Evolutionary conservation across 2,888 invertebrate genomes (phyloP), one percentile per base, ranked within the genome.

Genomic region (Rambutsinella grinnellia): DNA sequence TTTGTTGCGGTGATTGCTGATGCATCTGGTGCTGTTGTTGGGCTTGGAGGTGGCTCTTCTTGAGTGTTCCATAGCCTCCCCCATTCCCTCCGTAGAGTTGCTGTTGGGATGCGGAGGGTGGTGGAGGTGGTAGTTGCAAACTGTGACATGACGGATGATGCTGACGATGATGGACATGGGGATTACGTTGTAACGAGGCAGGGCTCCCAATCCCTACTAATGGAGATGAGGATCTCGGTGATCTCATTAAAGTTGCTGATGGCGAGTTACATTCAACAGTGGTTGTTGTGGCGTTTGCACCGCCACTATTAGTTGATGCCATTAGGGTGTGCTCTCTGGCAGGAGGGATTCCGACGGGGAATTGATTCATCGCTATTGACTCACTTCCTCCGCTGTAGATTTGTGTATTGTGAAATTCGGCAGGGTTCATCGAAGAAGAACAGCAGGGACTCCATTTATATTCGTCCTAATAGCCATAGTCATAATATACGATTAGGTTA

Each of bases 371-470:
- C 54, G 79, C 77, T 53, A 81, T 80, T 56, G 76, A 70, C 75
- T 82, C 82, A n/a, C 71, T 75, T 26, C 79, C 71, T 47, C 77
- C 62, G 57, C 76, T 53, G 68, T 68, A 51, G 58, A 63, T 67
- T 63, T 71, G 54, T 56, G 70, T 63, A 70, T 76, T 68, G 51
- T 80, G 82, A 70, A 81, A 81, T 69, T 82, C 81, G 44, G 66
- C 71, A 23, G 79, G 72, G 60, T 76, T 79, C 68, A 76, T 76
- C 36, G 70, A 72, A 1, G 76, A 74, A 13, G 78, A 80, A 56
- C 80, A 80, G 57, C 79, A 80, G 13, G 82, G 72, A 57, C 79
- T 76, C 82, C 82, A 82, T 72, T 82, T 81, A 68, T 81, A 82
- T 60, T 82, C 81, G 71, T 82, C 82, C 82, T 82, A 57, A 44